Conservation (phyloP, 2,888 invertebrate species). For the Mongoloraphidia duomilia region DNA sequence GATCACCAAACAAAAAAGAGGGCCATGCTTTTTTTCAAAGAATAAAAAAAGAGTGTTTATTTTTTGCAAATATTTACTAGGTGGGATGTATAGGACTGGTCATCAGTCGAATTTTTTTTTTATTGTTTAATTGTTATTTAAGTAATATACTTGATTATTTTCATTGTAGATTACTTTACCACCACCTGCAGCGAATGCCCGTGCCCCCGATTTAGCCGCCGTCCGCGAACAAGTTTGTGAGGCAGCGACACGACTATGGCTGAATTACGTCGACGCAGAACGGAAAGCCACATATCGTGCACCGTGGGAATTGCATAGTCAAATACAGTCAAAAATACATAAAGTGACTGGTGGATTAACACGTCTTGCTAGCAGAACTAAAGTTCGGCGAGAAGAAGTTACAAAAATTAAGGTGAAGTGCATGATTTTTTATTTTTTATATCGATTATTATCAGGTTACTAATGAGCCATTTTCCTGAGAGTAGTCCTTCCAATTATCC, state of each 20-base stretch:
- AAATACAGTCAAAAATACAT: slow-evolving; percentile 93
- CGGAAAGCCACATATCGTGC: slow-evolving; percentile 69
- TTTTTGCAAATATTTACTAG: too few relatives aligned
- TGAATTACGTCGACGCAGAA: slow-evolving; percentile 80
- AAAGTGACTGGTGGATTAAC: slow-evolving; percentile 87
- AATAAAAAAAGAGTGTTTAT: too few relatives aligned
- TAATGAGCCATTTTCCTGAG: too few relatives aligned
- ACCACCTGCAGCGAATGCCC: slow-evolving; percentile 45
- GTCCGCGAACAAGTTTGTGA: slow-evolving; percentile 79
- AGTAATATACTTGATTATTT: neutral
- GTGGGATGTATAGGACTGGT: too few relatives aligned
- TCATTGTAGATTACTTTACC: slow-evolving; percentile 35
- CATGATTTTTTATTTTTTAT: neutral
- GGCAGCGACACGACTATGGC: slow-evolving; percentile 76
- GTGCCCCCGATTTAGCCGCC: slow-evolving; percentile 65
- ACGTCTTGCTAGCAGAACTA: slow-evolving; percentile 74
- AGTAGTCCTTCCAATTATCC: too few relatives aligned
- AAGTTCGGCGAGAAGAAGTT: slow-evolving; percentile 76
- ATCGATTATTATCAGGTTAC: too few relatives aligned
- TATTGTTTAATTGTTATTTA: neutral
- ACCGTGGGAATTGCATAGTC: slow-evolving; percentile 88
- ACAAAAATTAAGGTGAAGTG: slow-evolving; percentile 41
- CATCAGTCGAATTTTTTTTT: too few relatives aligned
- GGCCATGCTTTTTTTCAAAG: too few relatives aligned
- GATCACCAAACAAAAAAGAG: too few relatives aligned